Conservation (phyloP, 2,797 vertebrate species). For the Crossoptilon crossoptilon region DNA sequence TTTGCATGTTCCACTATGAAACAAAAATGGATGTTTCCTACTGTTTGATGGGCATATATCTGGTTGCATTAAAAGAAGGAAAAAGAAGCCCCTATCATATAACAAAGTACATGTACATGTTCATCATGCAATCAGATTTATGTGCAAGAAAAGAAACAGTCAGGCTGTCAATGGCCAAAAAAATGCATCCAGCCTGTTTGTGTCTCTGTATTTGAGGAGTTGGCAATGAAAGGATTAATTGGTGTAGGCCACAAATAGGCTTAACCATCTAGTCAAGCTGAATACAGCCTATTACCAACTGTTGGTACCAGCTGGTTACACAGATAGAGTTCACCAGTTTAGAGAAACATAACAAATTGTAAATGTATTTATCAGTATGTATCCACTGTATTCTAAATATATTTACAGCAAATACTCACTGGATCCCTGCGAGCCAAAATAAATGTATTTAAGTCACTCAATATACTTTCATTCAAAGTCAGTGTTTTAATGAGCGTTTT, state of each 20-base stretch:
- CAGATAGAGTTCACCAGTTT: background rate
- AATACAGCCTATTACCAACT: background rate
- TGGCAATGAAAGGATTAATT: background rate
- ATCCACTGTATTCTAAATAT: background rate
- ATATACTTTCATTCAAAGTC: slow-evolving; percentile 73
- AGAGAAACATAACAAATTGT: background rate
- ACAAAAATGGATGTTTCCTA: background rate
- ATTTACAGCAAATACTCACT: slow-evolving; percentile 79
- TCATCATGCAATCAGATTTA: background rate
- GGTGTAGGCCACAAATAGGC: background rate
- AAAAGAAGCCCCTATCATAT: background rate
- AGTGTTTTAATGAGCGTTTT: slow-evolving; percentile 81
- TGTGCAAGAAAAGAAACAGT: background rate
- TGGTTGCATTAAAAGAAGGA: background rate
- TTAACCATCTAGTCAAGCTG: background rate
- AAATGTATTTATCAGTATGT: background rate
- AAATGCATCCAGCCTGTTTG: background rate
- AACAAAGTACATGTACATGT: background rate
- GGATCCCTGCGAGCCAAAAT: slow-evolving; percentile 77
- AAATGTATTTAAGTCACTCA: slow-evolving; percentile 85
- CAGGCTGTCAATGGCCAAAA: background rate
- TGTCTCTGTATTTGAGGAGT: background rate
- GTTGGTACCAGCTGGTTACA: background rate
- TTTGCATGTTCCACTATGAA: background rate
- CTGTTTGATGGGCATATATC: background rate